phyloP scores from a whole-genome alignment of 64 coral and sea anemone species.

The Catalaphyllia jardinei region DNA sequence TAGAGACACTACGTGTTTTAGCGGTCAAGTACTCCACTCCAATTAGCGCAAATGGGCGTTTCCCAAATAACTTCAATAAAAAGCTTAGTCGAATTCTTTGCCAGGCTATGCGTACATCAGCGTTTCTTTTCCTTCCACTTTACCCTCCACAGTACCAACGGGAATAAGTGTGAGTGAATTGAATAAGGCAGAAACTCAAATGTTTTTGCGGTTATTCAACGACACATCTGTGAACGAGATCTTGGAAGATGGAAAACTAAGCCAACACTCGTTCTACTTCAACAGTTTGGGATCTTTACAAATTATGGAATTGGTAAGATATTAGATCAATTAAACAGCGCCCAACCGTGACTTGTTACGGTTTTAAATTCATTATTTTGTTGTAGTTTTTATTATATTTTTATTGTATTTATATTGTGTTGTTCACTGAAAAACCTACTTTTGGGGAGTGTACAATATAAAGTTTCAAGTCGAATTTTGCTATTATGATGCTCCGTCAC shows the following conservation, averaged over 20 bases:
- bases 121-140: background rate
- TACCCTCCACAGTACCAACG: background rate
- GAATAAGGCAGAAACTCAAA: conserved; percentile 2
- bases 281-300: conserved; percentile 53
- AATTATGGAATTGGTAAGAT: conserved; percentile 22
- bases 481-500: no score
- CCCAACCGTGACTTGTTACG: no score
- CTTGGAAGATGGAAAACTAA: background rate
- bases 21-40: conserved; percentile 77
- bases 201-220: conserved; percentile 58
- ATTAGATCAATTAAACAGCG: background rate
- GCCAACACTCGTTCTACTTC: background rate
- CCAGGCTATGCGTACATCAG: conserved; percentile 71
- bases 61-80: conserved; percentile 46
- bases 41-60: conserved; percentile 56
- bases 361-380: no score
- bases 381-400: no score
- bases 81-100: background rate
- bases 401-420: no score
- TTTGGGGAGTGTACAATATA: no score
- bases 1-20: conserved; percentile 36
- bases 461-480: no score
- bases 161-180: background rate
- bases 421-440: no score
- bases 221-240: background rate